A percentile compares a stretch with the other conserved stretches of the same genome.
phyloP scores from a whole-genome alignment of 2,888 invertebrate species.

The Anorthoa munda region DNA sequence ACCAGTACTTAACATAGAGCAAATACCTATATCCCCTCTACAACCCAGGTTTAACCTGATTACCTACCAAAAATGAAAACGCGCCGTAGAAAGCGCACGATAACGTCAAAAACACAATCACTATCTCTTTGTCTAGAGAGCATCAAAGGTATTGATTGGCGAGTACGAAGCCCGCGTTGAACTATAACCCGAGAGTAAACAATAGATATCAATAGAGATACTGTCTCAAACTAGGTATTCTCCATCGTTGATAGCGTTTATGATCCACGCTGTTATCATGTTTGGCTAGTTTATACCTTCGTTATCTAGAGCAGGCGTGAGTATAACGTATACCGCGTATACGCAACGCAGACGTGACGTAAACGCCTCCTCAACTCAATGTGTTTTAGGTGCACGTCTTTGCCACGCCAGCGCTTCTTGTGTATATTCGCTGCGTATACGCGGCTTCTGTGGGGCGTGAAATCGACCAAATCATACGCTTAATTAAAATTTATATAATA shows the following conservation, averaged over 20 bases:
- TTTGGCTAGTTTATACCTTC: constrained; percentile 11
- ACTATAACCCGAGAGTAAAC: constrained; percentile 57
- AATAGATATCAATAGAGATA: too few relatives aligned
- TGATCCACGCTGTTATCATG: constrained; percentile 27
- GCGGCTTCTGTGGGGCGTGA: neutral
- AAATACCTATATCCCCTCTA: too few relatives aligned
- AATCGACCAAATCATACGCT: neutral
- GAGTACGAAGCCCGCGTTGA: constrained; percentile 52
- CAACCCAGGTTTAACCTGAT: neutral
- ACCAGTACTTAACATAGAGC: too few relatives aligned
- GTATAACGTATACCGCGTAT: neutral
- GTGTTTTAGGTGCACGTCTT: neutral
- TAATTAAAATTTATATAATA: too few relatives aligned
- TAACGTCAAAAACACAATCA: constrained; percentile 21
- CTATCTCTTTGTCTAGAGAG: constrained; percentile 47
- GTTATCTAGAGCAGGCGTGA: neutral
- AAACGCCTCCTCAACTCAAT: neutral
- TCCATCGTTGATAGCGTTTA: constrained; percentile 34
- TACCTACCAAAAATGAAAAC: neutral
- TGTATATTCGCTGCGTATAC: neutral
- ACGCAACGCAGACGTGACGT: neutral
- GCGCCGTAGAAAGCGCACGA: neutral
- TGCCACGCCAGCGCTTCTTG: neutral
- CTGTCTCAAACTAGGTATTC: constrained; percentile 33
- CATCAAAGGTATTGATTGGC: constrained; percentile 56